phyloP scores from a whole-genome alignment of 2,113 vertebrate genomes.

The Hemiscyllium ocellatum region DNA sequence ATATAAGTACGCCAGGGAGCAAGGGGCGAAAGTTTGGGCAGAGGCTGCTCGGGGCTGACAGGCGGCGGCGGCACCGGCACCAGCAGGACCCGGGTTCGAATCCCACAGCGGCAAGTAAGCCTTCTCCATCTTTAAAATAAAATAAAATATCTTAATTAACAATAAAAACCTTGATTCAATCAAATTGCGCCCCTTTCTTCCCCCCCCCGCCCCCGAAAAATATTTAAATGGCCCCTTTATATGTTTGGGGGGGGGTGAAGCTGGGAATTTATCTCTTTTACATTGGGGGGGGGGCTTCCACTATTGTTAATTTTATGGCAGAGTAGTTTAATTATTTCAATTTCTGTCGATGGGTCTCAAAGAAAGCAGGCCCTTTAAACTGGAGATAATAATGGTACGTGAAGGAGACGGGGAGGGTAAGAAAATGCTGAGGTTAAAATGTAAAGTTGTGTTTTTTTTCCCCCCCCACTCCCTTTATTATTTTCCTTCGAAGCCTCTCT shows the following conservation, averaged over 20 bases:
- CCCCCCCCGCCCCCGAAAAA: not conserved
- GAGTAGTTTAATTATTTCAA: too few species aligned
- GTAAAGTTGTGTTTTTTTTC: not conserved
- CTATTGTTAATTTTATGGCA: not conserved
- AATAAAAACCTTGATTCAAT: not conserved
- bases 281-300: not conserved
- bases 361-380: not conserved
- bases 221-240: not conserved
- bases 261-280: not conserved
- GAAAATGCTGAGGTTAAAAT: not conserved
- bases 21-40: constrained; percentile 60
- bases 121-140: not conserved
- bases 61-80: not conserved
- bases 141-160: not conserved
- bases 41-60: not conserved
- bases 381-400: not conserved
- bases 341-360: too few species aligned
- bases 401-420: too few species aligned
- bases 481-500: too few species aligned
- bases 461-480: not conserved
- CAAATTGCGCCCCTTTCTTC: too few species aligned
- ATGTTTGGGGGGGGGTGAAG: not conserved
- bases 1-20: constrained; percentile 68
- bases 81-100: not conserved
- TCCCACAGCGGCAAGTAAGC: not conserved